Evolutionary conservation across 1,140 invertebrate genomes (phyloP).

Genomic region (Yoshiicerus persimilis): DNA sequence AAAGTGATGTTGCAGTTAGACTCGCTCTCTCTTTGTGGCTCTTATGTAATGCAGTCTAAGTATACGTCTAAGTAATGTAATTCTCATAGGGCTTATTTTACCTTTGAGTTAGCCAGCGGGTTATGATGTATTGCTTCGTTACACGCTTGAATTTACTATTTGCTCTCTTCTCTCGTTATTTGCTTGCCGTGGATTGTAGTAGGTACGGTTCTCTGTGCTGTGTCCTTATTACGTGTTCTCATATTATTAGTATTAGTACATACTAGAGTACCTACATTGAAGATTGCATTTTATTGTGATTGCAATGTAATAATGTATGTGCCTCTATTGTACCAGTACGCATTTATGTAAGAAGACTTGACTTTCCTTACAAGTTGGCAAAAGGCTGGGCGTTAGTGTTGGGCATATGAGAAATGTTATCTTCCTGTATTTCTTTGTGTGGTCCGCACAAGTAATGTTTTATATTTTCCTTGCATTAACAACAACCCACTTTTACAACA

Average conservation of each 20-base stretch:
- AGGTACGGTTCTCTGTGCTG: not conserved
- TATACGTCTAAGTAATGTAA: not conserved
- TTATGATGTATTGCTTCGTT: constrained; percentile 3
- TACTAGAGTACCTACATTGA: not conserved
- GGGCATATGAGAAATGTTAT: not conserved
- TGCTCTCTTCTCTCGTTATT: not conserved
- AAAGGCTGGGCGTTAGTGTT: not conserved
- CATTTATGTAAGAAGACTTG: not conserved
- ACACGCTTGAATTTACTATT: not conserved
- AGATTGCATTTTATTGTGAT: constrained; percentile 15
- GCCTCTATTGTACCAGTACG: not conserved
- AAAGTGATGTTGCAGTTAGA: not conserved
- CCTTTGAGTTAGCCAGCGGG: not conserved
- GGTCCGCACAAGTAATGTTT: not conserved
- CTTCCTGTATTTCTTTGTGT: not conserved
- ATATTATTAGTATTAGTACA: not conserved
- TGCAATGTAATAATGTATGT: not conserved
- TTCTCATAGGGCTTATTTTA: not conserved
- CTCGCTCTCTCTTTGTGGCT: not conserved
- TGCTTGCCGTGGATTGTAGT: not conserved
- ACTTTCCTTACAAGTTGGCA: not conserved
- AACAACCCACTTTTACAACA: not conserved
- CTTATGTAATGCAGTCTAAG: not conserved
- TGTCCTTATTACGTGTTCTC: not conserved
- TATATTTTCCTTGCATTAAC: not conserved